Evolutionary conservation across 2,888 invertebrate genomes (phyloP).

Genomic region (Lagria hirta): DNA sequence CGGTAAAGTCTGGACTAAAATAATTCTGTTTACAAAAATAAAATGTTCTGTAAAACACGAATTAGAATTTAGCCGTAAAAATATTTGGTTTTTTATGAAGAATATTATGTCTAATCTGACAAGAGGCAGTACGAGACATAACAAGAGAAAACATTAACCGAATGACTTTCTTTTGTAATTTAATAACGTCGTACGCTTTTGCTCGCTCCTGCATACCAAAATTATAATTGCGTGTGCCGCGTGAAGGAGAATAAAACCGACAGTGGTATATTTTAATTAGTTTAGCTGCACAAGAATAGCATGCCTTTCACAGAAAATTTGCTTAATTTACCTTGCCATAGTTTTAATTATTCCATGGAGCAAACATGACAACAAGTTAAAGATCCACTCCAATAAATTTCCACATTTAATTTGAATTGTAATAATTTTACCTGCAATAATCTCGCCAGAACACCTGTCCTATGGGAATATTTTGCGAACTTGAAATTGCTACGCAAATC

Average conservation of each 20-base stretch:
- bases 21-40: too few relatives aligned
- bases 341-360: conserved; percentile 22
- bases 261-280: conserved; percentile 27
- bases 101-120: conserved; percentile 7
- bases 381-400: conserved; percentile 14
- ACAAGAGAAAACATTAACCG: conserved; percentile 23
- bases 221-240: conserved; percentile 27
- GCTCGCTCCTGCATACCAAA: conserved; percentile 23
- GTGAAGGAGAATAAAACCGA: conserved; percentile 23
- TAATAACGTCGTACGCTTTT: conserved; percentile 25
- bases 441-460: too few relatives aligned
- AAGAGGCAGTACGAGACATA: conserved; percentile 8
- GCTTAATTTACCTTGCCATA: conserved; percentile 26
- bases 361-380: conserved; percentile 23
- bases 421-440: too few relatives aligned
- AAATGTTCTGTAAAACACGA: too few relatives aligned
- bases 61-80: too few relatives aligned
- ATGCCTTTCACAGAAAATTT: conserved; percentile 21
- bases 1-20: too few relatives aligned
- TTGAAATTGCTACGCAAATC: too few relatives aligned
- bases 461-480: too few relatives aligned
- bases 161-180: conserved; percentile 29
- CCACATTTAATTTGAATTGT: conserved; percentile 5
- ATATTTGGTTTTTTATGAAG: too few relatives aligned
- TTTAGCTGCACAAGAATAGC: conserved; percentile 22